phyloP scores from a whole-genome alignment of 2,797 vertebrate genomes.

The Smutsia gigantea region DNA sequence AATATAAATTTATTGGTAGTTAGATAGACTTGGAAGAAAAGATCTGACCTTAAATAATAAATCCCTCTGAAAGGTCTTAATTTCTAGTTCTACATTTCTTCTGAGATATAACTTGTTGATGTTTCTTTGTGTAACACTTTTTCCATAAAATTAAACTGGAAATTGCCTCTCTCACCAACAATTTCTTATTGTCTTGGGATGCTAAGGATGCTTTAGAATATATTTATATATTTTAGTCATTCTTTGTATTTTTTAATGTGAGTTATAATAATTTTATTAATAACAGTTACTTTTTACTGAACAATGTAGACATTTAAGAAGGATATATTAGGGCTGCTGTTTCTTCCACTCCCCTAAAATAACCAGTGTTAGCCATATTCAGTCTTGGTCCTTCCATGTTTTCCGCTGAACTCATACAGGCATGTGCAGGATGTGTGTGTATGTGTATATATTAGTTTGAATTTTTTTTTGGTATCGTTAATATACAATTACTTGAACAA shows the following conservation, averaged over 20 bases:
- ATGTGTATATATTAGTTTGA: neutral
- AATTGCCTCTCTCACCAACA: neutral
- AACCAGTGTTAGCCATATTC: neutral
- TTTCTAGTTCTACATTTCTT: slow-evolving; percentile 18
- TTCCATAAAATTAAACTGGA: slow-evolving; percentile 56
- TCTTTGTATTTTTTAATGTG: neutral
- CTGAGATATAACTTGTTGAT: slow-evolving; percentile 18
- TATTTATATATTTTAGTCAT: neutral
- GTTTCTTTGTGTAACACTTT: neutral
- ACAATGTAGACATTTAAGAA: neutral
- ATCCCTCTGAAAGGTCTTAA: slow-evolving; percentile 10
- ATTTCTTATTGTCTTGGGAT: neutral
- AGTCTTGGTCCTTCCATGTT: neutral
- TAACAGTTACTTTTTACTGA: slow-evolving; percentile 10
- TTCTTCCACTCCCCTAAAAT: neutral
- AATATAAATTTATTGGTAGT: neutral
- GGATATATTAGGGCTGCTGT: neutral
- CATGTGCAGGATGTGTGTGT: neutral
- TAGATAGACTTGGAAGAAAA: slow-evolving; percentile 26
- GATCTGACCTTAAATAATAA: slow-evolving; percentile 34
- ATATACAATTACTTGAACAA: too few species aligned
- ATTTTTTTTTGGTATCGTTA: too few species aligned
- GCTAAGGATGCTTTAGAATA: slow-evolving; percentile 23
- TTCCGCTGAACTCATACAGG: slow-evolving; percentile 15
- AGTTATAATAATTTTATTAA: slow-evolving; percentile 14